These are phyloP conservation scores for Lophochroa leadbeateri DNA, from an alignment of 2,113 vertebrate species.

Conservation along the genomic window DNA sequence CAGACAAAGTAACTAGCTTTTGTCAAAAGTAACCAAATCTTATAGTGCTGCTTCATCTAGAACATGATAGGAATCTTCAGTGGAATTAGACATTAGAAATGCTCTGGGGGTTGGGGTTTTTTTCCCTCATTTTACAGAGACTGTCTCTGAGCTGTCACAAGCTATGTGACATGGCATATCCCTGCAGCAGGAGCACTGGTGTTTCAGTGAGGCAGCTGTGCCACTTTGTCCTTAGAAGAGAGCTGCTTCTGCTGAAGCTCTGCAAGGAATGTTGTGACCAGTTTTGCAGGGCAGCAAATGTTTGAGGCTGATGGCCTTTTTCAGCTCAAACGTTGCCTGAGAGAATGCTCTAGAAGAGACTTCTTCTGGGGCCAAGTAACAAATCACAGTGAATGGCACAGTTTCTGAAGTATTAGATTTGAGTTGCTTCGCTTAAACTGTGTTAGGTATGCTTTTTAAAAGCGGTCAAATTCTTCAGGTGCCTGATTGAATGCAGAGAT, in stretches of 20 bases:
- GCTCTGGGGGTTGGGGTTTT: neutral
- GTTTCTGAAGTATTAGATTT: neutral
- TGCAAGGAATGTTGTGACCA: neutral
- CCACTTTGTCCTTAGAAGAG: neutral
- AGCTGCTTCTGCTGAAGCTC: neutral
- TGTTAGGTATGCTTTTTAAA: neutral
- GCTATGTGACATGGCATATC: neutral
- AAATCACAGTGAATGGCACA: neutral
- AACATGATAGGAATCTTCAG: neutral
- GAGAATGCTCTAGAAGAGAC: neutral
- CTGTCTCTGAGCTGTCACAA: neutral
- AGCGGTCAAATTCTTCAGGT: constrained; percentile 74
- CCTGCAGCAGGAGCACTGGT: neutral
- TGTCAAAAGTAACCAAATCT: neutral
- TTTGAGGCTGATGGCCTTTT: neutral
- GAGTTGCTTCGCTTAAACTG: neutral
- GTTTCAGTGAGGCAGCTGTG: neutral
- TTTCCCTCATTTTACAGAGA: neutral
- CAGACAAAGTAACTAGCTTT: neutral
- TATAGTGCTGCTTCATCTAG: neutral
- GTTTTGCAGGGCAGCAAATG: neutral
- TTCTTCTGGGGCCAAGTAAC: neutral
- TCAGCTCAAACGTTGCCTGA: neutral
- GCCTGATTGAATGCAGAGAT: constrained; percentile 96
- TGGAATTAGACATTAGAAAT: neutral